These are phyloP conservation scores for Serinus canaria DNA, from an alignment of 2,113 vertebrate genomes.

Conservation along the genomic window DNA sequence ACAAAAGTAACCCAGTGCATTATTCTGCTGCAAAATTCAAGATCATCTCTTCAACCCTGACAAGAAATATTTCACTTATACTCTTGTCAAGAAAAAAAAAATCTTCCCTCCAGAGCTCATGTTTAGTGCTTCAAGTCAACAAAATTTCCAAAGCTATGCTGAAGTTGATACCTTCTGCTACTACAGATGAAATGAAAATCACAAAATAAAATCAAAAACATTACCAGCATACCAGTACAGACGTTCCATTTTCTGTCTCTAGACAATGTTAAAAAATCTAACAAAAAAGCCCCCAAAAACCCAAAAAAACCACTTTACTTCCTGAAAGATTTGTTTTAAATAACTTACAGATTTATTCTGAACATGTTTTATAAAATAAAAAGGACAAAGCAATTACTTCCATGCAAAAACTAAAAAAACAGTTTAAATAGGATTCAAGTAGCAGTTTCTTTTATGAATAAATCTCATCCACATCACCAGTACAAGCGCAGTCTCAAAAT, in stretches of 20 bases:
- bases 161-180: neutral
- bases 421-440: constrained; percentile 51
- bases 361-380: constrained; percentile 58
- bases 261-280: neutral
- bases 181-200: constrained; percentile 13
- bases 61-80: constrained; percentile 14
- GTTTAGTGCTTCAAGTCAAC: constrained; percentile 31
- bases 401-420: constrained; percentile 61
- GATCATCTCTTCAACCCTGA: constrained; percentile 34
- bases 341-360: constrained; percentile 48
- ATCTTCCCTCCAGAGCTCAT: neutral
- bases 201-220: constrained; percentile 28
- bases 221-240: constrained; percentile 32
- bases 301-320: neutral
- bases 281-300: neutral
- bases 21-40: constrained; percentile 56
- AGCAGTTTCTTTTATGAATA: constrained; percentile 44
- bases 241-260: neutral
- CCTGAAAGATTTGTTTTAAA: neutral
- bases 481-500: constrained; percentile 60
- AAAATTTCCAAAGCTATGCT: constrained; percentile 19
- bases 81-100: neutral
- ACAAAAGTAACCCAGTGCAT: constrained; percentile 59
- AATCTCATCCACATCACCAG: constrained; percentile 43
- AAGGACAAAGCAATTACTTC: constrained; percentile 45